Conservation (phyloP, 2,797 vertebrate species). For the Myotis planiceps region DNA sequence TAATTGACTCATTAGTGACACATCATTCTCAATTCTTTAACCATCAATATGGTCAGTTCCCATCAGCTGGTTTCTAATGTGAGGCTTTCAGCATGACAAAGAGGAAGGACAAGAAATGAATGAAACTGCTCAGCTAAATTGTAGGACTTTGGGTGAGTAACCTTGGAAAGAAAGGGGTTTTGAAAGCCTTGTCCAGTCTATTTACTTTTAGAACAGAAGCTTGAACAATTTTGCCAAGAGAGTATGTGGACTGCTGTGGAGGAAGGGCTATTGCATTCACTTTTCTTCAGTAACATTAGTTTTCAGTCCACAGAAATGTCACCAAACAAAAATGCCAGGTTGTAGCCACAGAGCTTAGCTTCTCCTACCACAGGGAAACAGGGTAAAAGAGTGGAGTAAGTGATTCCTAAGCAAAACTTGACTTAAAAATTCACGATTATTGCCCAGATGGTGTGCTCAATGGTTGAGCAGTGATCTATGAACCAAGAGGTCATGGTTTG, state of each 20-base stretch:
- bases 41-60: neutral
- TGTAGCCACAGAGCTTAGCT: neutral
- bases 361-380: neutral
- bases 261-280: neutral
- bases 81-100: neutral
- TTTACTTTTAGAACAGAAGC: neutral
- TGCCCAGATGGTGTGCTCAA: too few species aligned
- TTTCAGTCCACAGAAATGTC: neutral
- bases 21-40: neutral
- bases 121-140: neutral
- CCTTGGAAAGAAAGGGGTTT: neutral
- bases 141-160: neutral
- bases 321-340: neutral
- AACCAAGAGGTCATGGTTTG: neutral
- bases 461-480: too few species aligned
- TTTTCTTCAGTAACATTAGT: neutral
- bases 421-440: neutral
- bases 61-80: neutral
- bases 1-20: neutral
- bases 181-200: neutral
- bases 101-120: neutral
- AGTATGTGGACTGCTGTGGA: neutral
- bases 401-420: neutral
- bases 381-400: neutral
- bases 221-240: neutral